phyloP scores from a whole-genome alignment of 2,113 vertebrate genomes.

The Entomyzon cyanotis region DNA sequence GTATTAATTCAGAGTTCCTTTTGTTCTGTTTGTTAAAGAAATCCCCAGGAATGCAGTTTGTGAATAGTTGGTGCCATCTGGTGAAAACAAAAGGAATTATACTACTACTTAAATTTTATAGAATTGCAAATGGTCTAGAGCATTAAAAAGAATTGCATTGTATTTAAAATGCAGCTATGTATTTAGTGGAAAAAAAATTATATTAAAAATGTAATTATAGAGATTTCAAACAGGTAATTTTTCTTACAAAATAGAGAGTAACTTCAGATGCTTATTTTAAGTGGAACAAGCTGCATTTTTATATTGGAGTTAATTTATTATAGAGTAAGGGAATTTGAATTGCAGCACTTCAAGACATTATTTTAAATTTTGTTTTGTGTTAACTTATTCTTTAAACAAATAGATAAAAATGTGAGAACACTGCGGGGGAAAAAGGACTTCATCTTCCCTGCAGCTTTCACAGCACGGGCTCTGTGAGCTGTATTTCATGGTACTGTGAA shows the following conservation, averaged over 20 bases:
- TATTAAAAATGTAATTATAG: background rate
- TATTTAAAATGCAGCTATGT: background rate
- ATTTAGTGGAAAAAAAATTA: background rate
- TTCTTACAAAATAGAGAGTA: background rate
- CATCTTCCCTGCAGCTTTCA: background rate
- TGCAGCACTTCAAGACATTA: background rate
- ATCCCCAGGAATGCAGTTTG: background rate
- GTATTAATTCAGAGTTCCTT: background rate
- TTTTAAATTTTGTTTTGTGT: background rate
- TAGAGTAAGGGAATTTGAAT: background rate
- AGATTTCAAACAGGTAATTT: background rate
- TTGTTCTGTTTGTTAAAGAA: background rate
- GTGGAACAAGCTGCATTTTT: background rate
- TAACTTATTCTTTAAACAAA: background rate
- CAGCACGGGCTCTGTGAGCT: background rate
- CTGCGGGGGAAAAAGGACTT: background rate
- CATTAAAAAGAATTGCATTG: background rate
- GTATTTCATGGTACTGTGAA: background rate
- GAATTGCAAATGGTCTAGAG: background rate
- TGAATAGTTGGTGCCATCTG: slow-evolving; percentile 36
- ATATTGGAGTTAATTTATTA: background rate
- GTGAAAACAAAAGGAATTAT: slow-evolving; percentile 4
- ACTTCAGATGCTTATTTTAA: background rate
- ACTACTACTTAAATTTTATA: background rate
- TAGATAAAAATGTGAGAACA: background rate